Percentiles rank a stretch among this genome's conserved stretches.
These are phyloP conservation scores for Erythrocercus mccallii DNA, from an alignment of 2,113 vertebrate genomes.

Conservation along the genomic window DNA sequence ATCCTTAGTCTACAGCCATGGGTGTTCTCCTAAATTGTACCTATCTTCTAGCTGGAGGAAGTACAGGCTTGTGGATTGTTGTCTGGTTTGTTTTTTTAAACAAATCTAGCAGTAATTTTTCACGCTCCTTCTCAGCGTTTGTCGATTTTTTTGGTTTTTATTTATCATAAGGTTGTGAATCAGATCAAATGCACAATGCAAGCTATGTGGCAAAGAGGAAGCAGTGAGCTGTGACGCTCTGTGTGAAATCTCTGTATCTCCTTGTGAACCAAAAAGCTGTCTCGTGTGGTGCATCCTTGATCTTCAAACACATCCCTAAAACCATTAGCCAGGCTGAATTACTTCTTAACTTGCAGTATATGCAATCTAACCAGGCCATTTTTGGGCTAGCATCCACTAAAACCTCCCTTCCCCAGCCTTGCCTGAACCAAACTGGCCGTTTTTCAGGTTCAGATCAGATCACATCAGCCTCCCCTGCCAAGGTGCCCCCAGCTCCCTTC, in stretches of 20 bases:
- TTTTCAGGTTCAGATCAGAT: constrained; percentile 53
- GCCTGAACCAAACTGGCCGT: neutral
- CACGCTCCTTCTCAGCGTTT: neutral
- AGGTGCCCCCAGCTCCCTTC: neutral
- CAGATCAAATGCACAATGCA: neutral
- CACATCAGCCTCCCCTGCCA: constrained; percentile 17
- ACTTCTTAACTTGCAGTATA: neutral
- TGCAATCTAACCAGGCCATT: neutral
- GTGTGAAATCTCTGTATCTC: neutral
- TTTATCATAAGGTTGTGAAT: neutral
- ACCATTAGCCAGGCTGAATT: constrained; percentile 11
- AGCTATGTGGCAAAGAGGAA: neutral
- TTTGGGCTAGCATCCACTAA: neutral
- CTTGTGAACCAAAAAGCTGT: neutral
- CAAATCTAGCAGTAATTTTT: neutral
- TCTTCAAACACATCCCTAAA: constrained; percentile 1
- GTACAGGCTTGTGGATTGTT: neutral
- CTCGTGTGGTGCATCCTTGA: neutral
- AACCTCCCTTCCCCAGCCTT: neutral
- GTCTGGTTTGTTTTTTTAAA: neutral
- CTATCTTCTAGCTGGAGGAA: neutral
- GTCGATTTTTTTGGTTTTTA: neutral
- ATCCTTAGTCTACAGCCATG: neutral
- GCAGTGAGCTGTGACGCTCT: neutral
- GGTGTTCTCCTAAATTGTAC: neutral